These are phyloP conservation scores for Gortyna flavago DNA, from an alignment of 2,888 invertebrate genomes.

Conservation along the genomic window DNA sequence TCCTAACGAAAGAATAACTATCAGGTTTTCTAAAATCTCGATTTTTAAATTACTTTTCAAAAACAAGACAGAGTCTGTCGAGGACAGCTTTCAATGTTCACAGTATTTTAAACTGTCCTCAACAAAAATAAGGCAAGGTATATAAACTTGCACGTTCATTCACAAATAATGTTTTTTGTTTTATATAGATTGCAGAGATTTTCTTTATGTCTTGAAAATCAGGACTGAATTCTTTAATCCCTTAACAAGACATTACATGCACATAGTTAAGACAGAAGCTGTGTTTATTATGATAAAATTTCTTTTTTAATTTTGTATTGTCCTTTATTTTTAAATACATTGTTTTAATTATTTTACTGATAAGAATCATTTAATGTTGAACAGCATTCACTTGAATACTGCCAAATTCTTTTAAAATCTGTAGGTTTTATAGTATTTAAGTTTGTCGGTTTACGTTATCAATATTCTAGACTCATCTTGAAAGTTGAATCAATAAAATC, in stretches of 20 bases:
- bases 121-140: neutral
- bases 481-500: neutral
- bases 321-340: neutral
- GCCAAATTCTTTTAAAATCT: neutral
- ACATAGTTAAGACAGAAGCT: neutral
- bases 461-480: neutral
- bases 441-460: neutral
- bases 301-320: neutral
- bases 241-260: neutral
- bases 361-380: too few relatives aligned
- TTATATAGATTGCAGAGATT: neutral
- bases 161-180: neutral
- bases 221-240: neutral
- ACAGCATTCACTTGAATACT: neutral
- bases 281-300: neutral
- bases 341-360: neutral
- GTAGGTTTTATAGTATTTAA: constrained; percentile 6
- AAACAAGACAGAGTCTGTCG: neutral
- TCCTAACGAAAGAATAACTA: too few relatives aligned
- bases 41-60: neutral
- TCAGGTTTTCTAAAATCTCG: neutral
- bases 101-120: neutral
- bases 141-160: neutral
- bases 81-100: neutral
- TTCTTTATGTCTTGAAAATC: neutral